Conservation (phyloP, 1,140 invertebrate genomes). For the Aphidius ervi region DNA sequence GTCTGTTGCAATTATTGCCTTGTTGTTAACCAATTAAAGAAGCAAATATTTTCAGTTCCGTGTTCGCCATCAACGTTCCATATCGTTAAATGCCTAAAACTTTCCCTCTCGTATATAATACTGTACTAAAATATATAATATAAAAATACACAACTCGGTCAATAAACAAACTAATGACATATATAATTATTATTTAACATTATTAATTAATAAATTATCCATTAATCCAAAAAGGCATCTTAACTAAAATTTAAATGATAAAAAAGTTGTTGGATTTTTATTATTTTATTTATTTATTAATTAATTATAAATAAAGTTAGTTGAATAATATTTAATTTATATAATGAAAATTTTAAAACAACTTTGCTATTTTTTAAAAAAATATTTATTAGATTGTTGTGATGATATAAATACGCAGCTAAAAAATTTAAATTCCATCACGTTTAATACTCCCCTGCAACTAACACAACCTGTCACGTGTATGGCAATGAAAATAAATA, state of each 20-base stretch:
- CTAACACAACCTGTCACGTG: slow-evolving; percentile 18
- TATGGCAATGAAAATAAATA: slow-evolving; percentile 17
- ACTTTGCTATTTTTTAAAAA: too few species aligned
- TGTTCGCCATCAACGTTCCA: slow-evolving; percentile 1
- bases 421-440: slow-evolving; percentile 21
- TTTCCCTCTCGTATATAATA: neutral
- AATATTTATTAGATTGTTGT: too few species aligned
- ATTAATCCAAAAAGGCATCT: too few species aligned
- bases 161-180: neutral
- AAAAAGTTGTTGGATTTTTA: too few species aligned
- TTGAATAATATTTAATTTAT: too few species aligned
- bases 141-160: neutral
- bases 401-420: slow-evolving; percentile 16
- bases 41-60: neutral
- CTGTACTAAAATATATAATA: too few species aligned
- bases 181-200: too few species aligned
- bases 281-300: too few species aligned
- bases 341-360: too few species aligned
- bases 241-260: too few species aligned
- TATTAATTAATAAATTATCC: too few species aligned
- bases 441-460: slow-evolving; percentile 16
- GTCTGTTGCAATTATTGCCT: neutral
- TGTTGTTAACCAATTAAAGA: slow-evolving; percentile 1
- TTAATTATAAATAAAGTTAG: too few species aligned
- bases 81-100: slow-evolving; percentile 4